phyloP scores from a whole-genome alignment of 2,888 invertebrate genomes.

The Ichneumoninae sp. region DNA sequence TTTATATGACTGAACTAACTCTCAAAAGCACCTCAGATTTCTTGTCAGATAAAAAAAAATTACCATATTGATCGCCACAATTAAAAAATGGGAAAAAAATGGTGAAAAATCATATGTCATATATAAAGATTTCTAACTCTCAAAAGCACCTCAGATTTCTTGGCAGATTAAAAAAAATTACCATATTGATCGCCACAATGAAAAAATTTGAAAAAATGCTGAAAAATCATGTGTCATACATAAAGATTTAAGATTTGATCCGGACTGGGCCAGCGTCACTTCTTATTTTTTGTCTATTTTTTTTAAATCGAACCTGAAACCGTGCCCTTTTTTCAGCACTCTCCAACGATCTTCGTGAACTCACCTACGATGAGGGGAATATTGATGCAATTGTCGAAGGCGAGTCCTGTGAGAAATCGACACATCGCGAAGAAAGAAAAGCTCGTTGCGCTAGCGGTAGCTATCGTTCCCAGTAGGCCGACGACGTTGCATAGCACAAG shows the following conservation, averaged over 20 bases:
- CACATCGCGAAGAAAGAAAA: conserved; percentile 85
- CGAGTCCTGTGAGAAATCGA: conserved; percentile 85
- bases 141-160: no score
- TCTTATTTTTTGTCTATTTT: neutral
- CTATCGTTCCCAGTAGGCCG: conserved; percentile 84
- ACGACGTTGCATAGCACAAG: conserved; percentile 84
- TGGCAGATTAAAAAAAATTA: no score
- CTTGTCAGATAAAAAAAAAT: no score
- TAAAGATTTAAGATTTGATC: neutral
- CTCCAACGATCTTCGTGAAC: neutral
- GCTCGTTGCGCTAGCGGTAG: conserved; percentile 83
- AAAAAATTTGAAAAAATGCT: no score
- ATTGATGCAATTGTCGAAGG: conserved; percentile 86
- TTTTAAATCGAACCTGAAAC: neutral
- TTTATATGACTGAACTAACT: no score
- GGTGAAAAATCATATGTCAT: neutral
- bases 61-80: no score
- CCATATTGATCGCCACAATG: no score
- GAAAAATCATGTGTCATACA: neutral
- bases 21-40: no score
- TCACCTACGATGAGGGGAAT: conserved; percentile 86
- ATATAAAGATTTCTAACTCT: neutral
- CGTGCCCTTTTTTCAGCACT: neutral
- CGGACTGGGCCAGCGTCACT: no score
- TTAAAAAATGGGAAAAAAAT: no score